Evolutionary conservation across 1,140 invertebrate genomes (phyloP), one percentile per base, ranked within the genome.

Genomic region (Ericerus pela): DNA sequence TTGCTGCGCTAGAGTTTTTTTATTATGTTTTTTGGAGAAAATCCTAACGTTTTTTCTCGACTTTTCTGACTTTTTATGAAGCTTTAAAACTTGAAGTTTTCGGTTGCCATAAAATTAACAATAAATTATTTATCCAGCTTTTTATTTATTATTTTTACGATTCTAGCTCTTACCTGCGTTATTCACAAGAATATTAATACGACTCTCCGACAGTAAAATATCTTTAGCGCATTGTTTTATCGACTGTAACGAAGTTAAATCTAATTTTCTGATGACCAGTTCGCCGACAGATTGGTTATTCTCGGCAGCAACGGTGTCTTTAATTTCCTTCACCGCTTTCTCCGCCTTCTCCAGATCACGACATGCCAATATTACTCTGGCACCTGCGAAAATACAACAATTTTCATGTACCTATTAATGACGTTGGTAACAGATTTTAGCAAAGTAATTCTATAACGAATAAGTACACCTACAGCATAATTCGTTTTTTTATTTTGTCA

Each of bases 171-270:
- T 38, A 66, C 75, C 86, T 51, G 86, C 88, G 71, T 90, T 91
- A 61, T 89, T 88, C 14, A 90, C 77, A 2, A 92, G 69, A 33
- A 87, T 69, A 63, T 87, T 76, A 36, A 86, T 78, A 62, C 76
- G 70, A 30, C 73, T 54, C 65, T 82, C 77, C 0, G 69, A 75
- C 5, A 75, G 67, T 12, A 75, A 63, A 1, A 91, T 67, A 22
- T 75, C 70, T 43, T 77, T 67, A 11, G 79, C 82, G 65, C 84
- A 90, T 60, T 78, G 69, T 57, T 78, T 68, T 0, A 92, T 76
- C 20, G 85, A 89, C 24, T 74, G 70, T 10, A 90, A 68, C 11
- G 79, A 88, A 1, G 73, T 67, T 0, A 92, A 72, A 68, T 91
- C 80, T 31, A 89, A 72, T 62, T 79, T 70, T 51, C 75, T 72